Base-by-base conservation (phyloP, 2,888 invertebrate species). In the Amiota communis region DNA sequence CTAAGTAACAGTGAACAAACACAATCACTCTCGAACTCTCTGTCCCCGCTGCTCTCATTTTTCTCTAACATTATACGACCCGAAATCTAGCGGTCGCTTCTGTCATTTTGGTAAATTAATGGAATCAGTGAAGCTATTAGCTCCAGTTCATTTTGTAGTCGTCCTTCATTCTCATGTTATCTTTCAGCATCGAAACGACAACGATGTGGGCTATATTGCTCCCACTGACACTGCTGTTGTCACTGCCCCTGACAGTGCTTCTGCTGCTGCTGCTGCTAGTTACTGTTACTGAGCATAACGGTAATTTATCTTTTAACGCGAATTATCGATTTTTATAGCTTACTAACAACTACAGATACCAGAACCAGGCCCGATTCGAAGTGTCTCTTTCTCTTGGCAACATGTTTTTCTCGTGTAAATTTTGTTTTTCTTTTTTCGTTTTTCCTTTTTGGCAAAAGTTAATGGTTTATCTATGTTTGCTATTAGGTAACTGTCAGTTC, bases 401-500 rank as follows among this genome's bases (percentile, higher is more conserved):
- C 36, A 4, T 36, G 36, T 36, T 36, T 36, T 36, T 36, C 36
- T 36, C 57, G 13, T 13, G 12, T 48, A 72, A 78, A 76, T 83
- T 80, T 79, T 78, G 76, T 75, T 77, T 78, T 75, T 78, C 72
- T 70, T 75, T 81, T 75, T 72, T 77, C 75, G 67, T 46, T 72
- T 72, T 53, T 68, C 59, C 11, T 74, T 70, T 56, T 63, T 72
- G 75, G 75, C 76, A 72, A 83, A 78, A 83, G 83, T 84, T 83
- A 83, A 83, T 84, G 86, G 81, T 83, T 84, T 86, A 86, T 85
- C 83, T 86, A 81, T 84, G 86, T 82, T 86, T 84, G 86, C 81
- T 81, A 83, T 86, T 86, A 83, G 83, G 83, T 85, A 83, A 85
- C 83, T 83, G 86, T 82, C 86, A 86, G 87, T 81, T 84, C 85